Conservation (phyloP, 2,888 invertebrate genomes). For the Apamea sordens region DNA sequence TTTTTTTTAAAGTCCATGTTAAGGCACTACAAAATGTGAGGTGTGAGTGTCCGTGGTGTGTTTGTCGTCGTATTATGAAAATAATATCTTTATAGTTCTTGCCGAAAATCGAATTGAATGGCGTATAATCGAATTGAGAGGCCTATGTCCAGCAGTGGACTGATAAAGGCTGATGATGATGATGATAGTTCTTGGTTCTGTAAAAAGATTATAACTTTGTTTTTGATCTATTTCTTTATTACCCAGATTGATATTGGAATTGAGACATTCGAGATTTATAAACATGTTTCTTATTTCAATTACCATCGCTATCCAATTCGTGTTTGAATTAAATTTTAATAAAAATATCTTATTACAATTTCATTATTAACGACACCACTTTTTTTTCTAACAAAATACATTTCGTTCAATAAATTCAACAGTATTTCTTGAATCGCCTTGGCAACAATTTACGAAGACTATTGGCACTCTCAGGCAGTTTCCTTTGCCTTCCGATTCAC, state of each 20-base stretch:
- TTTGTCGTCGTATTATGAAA: background rate
- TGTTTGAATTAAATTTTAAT: constrained; percentile 11
- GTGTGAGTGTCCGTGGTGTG: background rate
- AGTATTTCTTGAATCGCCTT: constrained; percentile 17
- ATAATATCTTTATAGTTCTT: background rate
- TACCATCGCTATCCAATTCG: background rate
- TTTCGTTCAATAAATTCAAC: constrained; percentile 14
- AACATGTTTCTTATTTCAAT: background rate
- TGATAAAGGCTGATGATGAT: no score
- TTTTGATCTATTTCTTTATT: background rate
- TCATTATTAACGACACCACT: background rate
- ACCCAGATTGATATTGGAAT: background rate
- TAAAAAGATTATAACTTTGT: background rate
- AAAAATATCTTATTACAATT: constrained; percentile 7
- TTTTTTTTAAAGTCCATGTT: background rate
- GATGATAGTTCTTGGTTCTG: no score
- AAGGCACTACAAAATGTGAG: background rate
- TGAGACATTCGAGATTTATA: background rate
- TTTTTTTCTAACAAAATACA: background rate
- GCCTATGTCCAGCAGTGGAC: no score
- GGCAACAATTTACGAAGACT: constrained; percentile 43
- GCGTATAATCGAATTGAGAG: no score
- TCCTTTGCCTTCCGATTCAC: constrained; percentile 56
- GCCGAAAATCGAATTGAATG: no score
- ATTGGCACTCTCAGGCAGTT: constrained; percentile 44